These are phyloP conservation scores for Melozone crissalis DNA, from an alignment of 2,113 vertebrate genomes.

Conservation along the genomic window DNA sequence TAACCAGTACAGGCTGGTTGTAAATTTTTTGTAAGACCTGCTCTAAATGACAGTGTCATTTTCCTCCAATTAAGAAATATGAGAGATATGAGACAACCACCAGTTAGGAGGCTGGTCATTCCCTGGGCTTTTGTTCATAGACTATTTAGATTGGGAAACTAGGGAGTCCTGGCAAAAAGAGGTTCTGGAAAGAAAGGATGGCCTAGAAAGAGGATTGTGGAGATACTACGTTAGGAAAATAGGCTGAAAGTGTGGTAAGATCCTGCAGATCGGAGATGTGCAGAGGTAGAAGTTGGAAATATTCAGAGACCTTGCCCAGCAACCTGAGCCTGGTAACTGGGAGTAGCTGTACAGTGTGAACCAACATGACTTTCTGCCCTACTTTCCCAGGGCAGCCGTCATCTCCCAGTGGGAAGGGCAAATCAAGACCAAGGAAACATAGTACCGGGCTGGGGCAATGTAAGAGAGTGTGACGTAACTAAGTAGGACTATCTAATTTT, in stretches of 20 bases:
- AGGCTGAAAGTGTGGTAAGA: neutral
- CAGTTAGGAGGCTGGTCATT: neutral
- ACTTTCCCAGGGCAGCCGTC: neutral
- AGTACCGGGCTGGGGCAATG: fast-evolving
- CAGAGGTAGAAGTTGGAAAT: neutral
- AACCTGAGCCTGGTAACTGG: neutral
- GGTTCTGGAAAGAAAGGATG: neutral
- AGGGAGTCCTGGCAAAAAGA: neutral
- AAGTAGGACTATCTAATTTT: neutral
- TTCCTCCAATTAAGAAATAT: neutral
- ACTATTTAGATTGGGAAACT: neutral
- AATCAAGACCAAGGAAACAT: neutral
- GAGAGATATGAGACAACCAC: neutral
- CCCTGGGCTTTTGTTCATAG: neutral
- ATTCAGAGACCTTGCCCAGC: neutral
- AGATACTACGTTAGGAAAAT: neutral
- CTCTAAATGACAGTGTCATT: neutral
- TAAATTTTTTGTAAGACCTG: neutral
- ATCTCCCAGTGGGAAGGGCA: neutral
- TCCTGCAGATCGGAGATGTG: neutral
- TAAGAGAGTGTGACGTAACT: neutral
- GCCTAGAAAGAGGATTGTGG: neutral
- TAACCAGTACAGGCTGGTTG: neutral
- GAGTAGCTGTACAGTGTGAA: neutral
- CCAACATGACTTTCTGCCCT: neutral